Conservation (phyloP, 1,140 invertebrate species). For the Berghia stephanieae region DNA sequence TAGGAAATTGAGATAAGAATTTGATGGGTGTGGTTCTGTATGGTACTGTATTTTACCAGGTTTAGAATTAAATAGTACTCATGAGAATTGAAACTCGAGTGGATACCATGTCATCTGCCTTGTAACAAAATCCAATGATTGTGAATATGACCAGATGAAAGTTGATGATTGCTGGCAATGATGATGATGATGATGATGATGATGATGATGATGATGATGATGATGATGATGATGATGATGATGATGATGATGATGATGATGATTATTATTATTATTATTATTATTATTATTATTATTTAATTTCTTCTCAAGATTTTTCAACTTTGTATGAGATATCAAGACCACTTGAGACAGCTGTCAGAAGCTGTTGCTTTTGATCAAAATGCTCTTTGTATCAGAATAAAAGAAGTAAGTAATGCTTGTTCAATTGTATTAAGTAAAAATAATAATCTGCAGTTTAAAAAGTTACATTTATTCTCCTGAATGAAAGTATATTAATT, state of each 20-base stretch:
- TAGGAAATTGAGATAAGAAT: no score
- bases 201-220: conserved; percentile 2
- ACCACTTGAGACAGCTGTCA: conserved; percentile 78
- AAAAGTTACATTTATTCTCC: no score
- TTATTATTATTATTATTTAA: not conserved
- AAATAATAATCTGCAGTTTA: no score
- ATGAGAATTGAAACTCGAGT: no score
- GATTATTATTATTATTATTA: no score
- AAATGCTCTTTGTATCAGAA: conserved; percentile 74
- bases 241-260: conserved; percentile 2
- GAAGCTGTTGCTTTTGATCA: conserved; percentile 80
- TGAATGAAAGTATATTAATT: no score
- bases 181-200: conserved; percentile 2
- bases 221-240: conserved; percentile 2
- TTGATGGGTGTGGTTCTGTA: no score
- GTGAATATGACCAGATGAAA: no score
- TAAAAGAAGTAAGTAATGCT: conserved; percentile 76
- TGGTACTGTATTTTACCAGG: no score
- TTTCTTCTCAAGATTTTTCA: conserved; percentile 68
- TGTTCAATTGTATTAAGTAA: not conserved
- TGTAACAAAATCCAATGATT: no score
- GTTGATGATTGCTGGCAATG: not conserved
- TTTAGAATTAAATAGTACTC: no score
- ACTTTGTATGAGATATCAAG: conserved; percentile 78
- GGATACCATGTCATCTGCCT: no score